These are phyloP conservation scores for Tupaia chinensis DNA, from an alignment of 2,113 vertebrate genomes.

Conservation along the genomic window DNA sequence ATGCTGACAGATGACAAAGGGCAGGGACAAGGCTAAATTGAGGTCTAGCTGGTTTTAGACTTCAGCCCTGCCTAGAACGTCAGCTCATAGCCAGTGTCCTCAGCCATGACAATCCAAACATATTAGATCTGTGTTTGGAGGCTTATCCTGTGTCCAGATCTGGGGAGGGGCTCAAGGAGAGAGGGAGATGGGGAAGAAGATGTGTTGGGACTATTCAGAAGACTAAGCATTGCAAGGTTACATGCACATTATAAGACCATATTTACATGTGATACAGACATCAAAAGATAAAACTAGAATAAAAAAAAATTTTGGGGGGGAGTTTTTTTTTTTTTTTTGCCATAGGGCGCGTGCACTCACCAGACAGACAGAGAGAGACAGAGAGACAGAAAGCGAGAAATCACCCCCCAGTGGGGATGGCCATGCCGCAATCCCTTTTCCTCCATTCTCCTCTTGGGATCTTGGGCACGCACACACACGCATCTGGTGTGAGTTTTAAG, in stretches of 20 bases:
- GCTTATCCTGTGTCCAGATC: background rate
- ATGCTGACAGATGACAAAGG: background rate
- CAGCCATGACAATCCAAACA: background rate
- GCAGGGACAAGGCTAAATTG: background rate
- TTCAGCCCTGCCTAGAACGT: background rate
- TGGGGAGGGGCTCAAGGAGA: background rate
- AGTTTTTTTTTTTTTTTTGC: no score
- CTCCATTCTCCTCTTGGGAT: no score
- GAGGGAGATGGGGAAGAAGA: background rate
- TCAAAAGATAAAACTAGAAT: background rate
- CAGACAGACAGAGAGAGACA: no score
- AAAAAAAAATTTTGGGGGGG: background rate
- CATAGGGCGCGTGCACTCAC: no score
- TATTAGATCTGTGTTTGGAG: background rate
- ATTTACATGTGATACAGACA: background rate
- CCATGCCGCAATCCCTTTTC: no score
- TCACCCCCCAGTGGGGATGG: no score
- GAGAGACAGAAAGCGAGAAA: no score
- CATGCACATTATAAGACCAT: background rate
- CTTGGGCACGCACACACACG: no score
- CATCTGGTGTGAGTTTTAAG: no score
- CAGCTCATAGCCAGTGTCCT: background rate
- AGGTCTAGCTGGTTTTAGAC: background rate
- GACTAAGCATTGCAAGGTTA: background rate
- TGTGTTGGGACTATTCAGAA: background rate